These are phyloP conservation scores for Campoplex nolae DNA, from an alignment of 2,888 invertebrate species.

Conservation along the genomic window DNA sequence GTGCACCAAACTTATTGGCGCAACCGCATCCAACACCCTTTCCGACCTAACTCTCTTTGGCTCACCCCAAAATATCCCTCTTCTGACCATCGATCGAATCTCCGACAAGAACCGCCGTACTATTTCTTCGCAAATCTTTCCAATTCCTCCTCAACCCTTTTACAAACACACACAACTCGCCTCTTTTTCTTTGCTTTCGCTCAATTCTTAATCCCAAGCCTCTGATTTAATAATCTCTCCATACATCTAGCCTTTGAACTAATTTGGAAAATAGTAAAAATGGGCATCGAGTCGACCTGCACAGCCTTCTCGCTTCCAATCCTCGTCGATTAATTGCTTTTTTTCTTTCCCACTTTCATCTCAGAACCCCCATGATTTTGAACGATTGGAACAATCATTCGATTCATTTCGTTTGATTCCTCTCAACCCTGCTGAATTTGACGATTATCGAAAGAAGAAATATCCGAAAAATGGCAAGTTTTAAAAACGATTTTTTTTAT, in stretches of 20 bases:
- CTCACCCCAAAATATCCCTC: slow-evolving; percentile 6
- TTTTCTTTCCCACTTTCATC: too few relatives aligned
- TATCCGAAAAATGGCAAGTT: neutral
- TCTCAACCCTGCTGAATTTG: neutral
- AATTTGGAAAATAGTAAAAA: slow-evolving; percentile 38
- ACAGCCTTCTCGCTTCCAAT: neutral
- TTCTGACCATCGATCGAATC: neutral
- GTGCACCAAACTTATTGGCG: slow-evolving; percentile 6
- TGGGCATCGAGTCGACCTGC: slow-evolving; percentile 23
- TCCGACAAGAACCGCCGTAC: neutral
- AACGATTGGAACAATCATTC: too few relatives aligned
- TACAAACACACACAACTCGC: neutral
- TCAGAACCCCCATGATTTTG: too few relatives aligned
- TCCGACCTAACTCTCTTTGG: neutral
- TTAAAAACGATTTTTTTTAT: neutral
- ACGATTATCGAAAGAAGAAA: neutral
- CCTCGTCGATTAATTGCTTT: neutral
- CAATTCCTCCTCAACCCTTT: slow-evolving; percentile 40
- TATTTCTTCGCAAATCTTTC: slow-evolving; percentile 29
- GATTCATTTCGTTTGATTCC: neutral
- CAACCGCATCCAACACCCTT: slow-evolving; percentile 28
- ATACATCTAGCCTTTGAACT: slow-evolving; percentile 19
- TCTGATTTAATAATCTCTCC: neutral
- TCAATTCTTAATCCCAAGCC: slow-evolving; percentile 48
- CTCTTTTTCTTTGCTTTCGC: too few relatives aligned